Percentiles rank a stretch among this genome's conserved stretches.
Conservation (phyloP, 2,888 invertebrate genomes). For the Allophyes oxyacanthae region DNA sequence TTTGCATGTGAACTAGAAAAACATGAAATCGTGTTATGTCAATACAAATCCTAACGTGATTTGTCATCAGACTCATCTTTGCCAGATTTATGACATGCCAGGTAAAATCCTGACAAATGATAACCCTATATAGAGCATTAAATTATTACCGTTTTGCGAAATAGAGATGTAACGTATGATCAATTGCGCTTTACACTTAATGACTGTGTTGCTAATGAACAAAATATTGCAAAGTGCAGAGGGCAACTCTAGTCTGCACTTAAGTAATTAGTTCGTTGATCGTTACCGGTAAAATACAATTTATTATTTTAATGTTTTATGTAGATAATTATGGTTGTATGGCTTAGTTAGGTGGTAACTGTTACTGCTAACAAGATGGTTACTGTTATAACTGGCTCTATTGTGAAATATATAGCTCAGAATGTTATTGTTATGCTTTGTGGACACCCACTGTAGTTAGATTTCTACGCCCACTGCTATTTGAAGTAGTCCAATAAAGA, state of each 20-base stretch:
- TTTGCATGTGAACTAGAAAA: too few species aligned
- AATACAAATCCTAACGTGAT: too few species aligned
- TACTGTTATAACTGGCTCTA: constrained; percentile 22
- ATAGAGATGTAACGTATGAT: constrained; percentile 46
- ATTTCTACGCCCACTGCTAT: constrained; percentile 34
- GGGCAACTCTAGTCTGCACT: constrained; percentile 32
- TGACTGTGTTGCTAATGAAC: constrained; percentile 42
- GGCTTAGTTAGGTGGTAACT: not conserved
- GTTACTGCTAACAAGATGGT: constrained; percentile 23
- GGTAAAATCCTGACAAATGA: not conserved
- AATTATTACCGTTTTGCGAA: constrained; percentile 40
- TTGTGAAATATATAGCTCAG: constrained; percentile 22
- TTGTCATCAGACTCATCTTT: too few species aligned
- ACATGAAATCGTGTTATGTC: too few species aligned
- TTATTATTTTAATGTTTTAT: constrained; percentile 28
- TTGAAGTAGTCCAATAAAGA: constrained; percentile 28
- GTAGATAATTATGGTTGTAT: not conserved
- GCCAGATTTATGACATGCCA: not conserved
- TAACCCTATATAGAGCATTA: constrained; percentile 26
- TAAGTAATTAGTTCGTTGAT: constrained; percentile 38
- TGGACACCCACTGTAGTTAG: constrained; percentile 32
- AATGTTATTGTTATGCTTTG: constrained; percentile 41
- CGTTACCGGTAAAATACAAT: constrained; percentile 15
- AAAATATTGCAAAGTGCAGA: constrained; percentile 42
- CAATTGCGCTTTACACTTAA: constrained; percentile 38